Evolutionary conservation across 1,140 invertebrate genomes (phyloP).

Genomic region (Alviniconcha marisindica): DNA sequence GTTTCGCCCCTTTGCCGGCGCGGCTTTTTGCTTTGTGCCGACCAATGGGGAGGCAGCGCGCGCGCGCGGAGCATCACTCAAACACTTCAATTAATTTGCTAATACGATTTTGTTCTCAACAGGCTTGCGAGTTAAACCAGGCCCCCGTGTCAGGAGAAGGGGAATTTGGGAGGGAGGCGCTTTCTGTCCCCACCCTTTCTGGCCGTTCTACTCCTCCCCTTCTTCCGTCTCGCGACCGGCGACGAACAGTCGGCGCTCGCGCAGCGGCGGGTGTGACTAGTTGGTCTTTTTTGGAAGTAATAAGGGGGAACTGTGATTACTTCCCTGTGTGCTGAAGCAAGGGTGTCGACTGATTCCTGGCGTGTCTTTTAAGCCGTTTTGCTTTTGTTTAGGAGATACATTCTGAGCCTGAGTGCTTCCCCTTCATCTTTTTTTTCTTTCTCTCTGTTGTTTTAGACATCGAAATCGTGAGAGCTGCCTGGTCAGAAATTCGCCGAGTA

Average conservation of each 20-base stretch:
- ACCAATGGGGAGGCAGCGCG: conserved; percentile 28
- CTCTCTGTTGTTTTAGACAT: too few relatives aligned
- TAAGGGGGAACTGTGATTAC: neutral
- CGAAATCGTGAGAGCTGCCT: too few relatives aligned
- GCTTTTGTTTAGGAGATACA: too few relatives aligned
- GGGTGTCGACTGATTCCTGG: too few relatives aligned
- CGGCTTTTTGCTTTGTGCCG: neutral
- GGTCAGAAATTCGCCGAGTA: too few relatives aligned
- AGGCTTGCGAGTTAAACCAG: neutral
- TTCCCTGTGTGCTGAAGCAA: too few relatives aligned
- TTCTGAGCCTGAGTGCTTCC: too few relatives aligned
- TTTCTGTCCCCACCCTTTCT: neutral
- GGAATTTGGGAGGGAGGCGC: conserved; percentile 5
- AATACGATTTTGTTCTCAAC: conserved; percentile 39
- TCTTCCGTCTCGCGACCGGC: too few relatives aligned
- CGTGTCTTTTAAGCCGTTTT: too few relatives aligned
- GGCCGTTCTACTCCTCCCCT: neutral
- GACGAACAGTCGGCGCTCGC: neutral
- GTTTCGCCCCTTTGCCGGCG: neutral
- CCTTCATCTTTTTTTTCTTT: too few relatives aligned
- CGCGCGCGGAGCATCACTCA: neutral
- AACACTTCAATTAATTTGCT: conserved; percentile 44
- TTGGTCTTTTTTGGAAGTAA: neutral
- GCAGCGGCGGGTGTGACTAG: neutral
- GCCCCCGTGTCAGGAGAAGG: neutral